phyloP scores from a whole-genome alignment of 1,140 invertebrate genomes.

The Piezodorus guildinii region DNA sequence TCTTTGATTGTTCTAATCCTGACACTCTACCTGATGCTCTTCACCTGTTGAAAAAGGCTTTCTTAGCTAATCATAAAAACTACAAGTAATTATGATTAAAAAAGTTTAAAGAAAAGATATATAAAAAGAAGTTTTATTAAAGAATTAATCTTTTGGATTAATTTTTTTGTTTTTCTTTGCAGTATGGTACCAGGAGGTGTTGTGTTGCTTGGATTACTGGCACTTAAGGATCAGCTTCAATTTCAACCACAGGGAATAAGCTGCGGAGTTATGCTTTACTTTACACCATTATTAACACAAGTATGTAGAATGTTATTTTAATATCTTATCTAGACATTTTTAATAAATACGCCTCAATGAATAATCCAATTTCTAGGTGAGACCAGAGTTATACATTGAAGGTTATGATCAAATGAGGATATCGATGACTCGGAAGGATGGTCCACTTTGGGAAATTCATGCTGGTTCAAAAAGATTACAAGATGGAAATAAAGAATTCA shows the following conservation, averaged over 20 bases:
- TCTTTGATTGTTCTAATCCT: constrained; percentile 38
- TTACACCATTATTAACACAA: constrained; percentile 28
- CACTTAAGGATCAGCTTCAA: constrained; percentile 38
- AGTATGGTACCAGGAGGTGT: constrained; percentile 36
- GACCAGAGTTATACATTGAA: constrained; percentile 27
- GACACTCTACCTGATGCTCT: constrained; percentile 31
- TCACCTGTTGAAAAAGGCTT: constrained; percentile 35
- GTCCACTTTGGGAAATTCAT: constrained; percentile 29
- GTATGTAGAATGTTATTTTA: constrained; percentile 21
- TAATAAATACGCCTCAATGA: neutral
- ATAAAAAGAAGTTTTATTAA: too few relatives aligned
- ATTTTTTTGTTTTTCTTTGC: constrained; percentile 25
- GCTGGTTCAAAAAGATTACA: constrained; percentile 23
- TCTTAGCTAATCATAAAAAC: constrained; percentile 38
- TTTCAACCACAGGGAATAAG: constrained; percentile 39
- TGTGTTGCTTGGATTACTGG: constrained; percentile 35
- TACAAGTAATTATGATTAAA: constrained; percentile 32
- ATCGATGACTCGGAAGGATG: constrained; percentile 28
- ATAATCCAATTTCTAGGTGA: constrained; percentile 25
- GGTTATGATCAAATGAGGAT: constrained; percentile 25
- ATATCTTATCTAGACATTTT: neutral
- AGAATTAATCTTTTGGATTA: neutral
- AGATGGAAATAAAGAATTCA: constrained; percentile 29
- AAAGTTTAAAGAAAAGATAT: neutral
- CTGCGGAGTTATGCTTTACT: constrained; percentile 33